Percentiles rank a stretch among this genome's conserved stretches.
Conservation (phyloP, 2,888 invertebrate genomes). For the Lobophora halterata region DNA sequence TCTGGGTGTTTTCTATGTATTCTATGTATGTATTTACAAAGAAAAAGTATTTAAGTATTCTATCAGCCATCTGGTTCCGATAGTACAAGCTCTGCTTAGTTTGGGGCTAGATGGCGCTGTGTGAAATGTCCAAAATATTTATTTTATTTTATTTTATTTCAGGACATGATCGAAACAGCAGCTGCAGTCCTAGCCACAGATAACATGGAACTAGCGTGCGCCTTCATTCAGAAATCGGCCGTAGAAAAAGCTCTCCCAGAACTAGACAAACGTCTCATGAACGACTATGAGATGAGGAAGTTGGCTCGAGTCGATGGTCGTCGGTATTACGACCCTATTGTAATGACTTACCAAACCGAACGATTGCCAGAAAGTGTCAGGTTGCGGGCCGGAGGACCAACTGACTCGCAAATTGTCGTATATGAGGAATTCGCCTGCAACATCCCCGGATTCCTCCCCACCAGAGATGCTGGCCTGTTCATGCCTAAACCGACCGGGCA, state of each 20-base stretch:
- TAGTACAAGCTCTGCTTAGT: too few relatives aligned
- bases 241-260: conserved; percentile 98
- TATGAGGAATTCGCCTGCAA: conserved; percentile 99
- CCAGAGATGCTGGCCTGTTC: conserved; percentile 88
- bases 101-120: too few relatives aligned
- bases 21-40: too few relatives aligned
- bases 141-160: too few relatives aligned
- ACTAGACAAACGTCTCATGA: conserved; percentile 94
- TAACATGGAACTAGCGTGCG: conserved; percentile 98
- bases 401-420: conserved; percentile 92
- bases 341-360: conserved; percentile 94
- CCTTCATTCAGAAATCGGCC: conserved; percentile 98
- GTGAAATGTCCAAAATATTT: too few relatives aligned
- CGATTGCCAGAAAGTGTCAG: conserved; percentile 96
- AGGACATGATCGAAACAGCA: conserved; percentile 95
- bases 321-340: conserved; percentile 93
- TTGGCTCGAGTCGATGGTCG: conserved; percentile 94
- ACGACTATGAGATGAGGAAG: conserved; percentile 94
- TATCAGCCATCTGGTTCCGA: too few relatives aligned
- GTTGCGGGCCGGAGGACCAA: conserved; percentile 91
- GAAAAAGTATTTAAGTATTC: too few relatives aligned
- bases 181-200: conserved; percentile 93
- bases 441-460: conserved; percentile 96
- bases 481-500: conserved; percentile 85
- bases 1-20: too few relatives aligned